A percentile compares a stretch with the other conserved stretches of the same genome.
These are phyloP conservation scores for Drosophila yakuba DNA, from an alignment of 1,140 invertebrate genomes.

Conservation along the genomic window DNA sequence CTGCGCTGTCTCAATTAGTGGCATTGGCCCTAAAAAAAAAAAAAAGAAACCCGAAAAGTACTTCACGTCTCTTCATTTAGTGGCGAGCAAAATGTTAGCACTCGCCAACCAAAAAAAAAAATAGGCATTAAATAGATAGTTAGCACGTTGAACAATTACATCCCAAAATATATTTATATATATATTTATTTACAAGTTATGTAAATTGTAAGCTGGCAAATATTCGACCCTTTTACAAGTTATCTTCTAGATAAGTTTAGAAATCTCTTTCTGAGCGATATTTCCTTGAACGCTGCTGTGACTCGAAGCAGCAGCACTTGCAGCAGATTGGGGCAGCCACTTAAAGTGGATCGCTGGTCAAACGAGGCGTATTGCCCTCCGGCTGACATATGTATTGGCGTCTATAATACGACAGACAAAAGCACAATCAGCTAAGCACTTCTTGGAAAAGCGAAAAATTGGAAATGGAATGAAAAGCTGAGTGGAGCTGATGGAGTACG, in stretches of 20 bases:
- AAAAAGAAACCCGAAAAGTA: not conserved
- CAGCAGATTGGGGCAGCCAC: constrained; percentile 26
- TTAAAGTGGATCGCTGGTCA: constrained; percentile 29
- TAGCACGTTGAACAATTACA: too few relatives aligned
- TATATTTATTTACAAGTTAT: too few relatives aligned
- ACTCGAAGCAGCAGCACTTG: not conserved
- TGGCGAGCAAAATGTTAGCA: not conserved
- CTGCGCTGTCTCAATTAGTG: constrained; percentile 66
- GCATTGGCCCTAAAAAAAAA: constrained; percentile 66
- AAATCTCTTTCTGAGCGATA: too few relatives aligned
- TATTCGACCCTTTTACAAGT: too few relatives aligned
- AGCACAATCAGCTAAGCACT: constrained; percentile 67
- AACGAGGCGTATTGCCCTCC: constrained; percentile 45
- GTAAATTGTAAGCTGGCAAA: too few relatives aligned
- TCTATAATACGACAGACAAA: constrained; percentile 62
- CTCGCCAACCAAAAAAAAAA: too few relatives aligned
- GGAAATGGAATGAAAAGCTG: not conserved
- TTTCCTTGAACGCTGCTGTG: not conserved
- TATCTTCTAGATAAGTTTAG: too few relatives aligned
- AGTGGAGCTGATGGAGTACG: not conserved
- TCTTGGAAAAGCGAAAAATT: not conserved
- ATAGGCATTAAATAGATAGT: too few relatives aligned
- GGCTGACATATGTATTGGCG: constrained; percentile 72
- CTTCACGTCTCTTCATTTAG: not conserved
- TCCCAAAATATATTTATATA: too few relatives aligned